A percentile compares a stretch with the other conserved stretches of the same genome.
phyloP scores from a whole-genome alignment of 2,113 vertebrate genomes.

The Carettochelys insculpta region DNA sequence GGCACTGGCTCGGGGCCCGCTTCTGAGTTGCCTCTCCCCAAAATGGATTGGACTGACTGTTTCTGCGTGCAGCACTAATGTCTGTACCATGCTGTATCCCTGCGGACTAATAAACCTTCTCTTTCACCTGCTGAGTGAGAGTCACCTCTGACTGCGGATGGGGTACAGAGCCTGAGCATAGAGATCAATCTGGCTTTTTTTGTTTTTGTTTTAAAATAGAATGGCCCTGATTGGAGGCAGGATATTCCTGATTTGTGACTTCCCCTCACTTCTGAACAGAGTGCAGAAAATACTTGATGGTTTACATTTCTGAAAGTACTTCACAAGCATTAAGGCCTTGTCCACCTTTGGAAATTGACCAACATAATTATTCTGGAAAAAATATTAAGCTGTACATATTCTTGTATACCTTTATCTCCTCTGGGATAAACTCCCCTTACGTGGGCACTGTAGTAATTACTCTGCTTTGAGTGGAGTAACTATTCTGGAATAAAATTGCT shows the following conservation, averaged over 20 bases:
- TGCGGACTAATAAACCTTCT: too few species aligned
- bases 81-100: too few species aligned
- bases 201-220: neutral
- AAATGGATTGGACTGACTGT: too few species aligned
- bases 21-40: too few species aligned
- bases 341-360: neutral
- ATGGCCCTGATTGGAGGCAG: neutral
- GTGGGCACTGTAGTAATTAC: accelerated
- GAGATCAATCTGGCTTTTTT: neutral
- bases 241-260: neutral
- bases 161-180: too few species aligned
- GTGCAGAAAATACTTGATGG: neutral
- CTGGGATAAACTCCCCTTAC: neutral
- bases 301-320: neutral
- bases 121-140: too few species aligned
- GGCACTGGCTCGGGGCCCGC: too few species aligned
- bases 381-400: neutral
- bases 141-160: too few species aligned
- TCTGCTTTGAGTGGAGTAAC: neutral
- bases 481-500: neutral
- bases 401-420: accelerated
- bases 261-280: neutral
- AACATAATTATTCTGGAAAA: neutral
- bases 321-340: neutral
- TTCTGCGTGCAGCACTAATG: too few species aligned